phyloP scores from a whole-genome alignment of 2,113 vertebrate species.

The Phrynocephalus versicolor region DNA sequence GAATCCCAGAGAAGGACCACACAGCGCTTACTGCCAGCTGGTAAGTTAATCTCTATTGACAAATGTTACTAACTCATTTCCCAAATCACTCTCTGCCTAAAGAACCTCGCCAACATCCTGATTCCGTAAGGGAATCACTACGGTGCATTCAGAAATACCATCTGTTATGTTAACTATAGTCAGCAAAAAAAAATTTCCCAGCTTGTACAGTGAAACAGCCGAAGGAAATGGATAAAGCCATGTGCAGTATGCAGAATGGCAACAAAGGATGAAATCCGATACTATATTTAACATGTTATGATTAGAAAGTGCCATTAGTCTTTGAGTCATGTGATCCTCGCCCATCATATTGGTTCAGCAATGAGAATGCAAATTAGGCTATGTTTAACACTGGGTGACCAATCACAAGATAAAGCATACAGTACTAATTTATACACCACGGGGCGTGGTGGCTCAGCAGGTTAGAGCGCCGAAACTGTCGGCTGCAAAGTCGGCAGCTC shows the following conservation, averaged over 20 bases:
- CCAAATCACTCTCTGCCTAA: background rate
- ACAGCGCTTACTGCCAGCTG: conserved; percentile 80
- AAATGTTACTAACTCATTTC: background rate
- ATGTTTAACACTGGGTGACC: too few relatives aligned
- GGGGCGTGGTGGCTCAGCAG: too few relatives aligned
- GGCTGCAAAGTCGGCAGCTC: too few relatives aligned
- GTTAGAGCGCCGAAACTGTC: too few relatives aligned
- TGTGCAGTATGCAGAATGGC: background rate
- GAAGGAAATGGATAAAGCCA: conserved; percentile 7
- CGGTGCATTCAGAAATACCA: background rate
- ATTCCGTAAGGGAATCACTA: background rate
- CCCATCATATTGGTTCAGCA: too few relatives aligned
- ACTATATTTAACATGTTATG: too few relatives aligned
- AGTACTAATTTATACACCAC: too few relatives aligned
- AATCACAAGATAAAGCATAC: too few relatives aligned
- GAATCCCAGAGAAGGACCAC: conserved; percentile 65
- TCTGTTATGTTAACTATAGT: fast-evolving
- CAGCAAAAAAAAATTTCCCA: fast-evolving
- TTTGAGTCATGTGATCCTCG: too few relatives aligned
- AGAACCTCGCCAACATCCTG: fast-evolving
- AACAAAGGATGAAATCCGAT: background rate
- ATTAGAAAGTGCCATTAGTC: background rate
- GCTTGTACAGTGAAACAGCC: background rate
- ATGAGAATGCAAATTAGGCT: too few relatives aligned
- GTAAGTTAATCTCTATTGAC: conserved; percentile 63